Base-by-base conservation (phyloP, 2,888 invertebrate genomes). In the Lasioglossum morio region DNA sequence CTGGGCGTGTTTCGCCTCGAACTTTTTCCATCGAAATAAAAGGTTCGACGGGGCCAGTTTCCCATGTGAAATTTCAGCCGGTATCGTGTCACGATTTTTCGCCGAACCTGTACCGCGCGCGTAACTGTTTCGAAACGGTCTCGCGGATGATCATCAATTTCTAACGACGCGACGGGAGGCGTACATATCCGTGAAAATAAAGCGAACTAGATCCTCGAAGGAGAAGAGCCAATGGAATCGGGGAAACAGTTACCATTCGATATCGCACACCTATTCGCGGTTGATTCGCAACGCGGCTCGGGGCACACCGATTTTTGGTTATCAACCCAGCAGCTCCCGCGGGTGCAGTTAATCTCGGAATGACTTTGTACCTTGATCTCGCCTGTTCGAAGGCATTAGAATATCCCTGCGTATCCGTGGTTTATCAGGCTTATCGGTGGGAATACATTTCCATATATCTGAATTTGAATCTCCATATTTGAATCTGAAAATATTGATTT, bases 361-460 rank as follows among this genome's bases (percentile, higher is more conserved):
- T 89, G 89, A 89, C 91, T 92, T 92, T 87, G 86, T 91, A 87
- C 81, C 83, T 60, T 85, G 82, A 88, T 89, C 88, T 91, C 86
- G 81, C 80, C 79, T 74, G 81, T 88, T 87, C 78, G 86, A 79
- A 53, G 72, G 87, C 82, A 91, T 89, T 91, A 88, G 92, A 91
- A 92, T 92, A 88, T 77, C 77, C 81, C 77, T 75, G 84, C 88
- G 88, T 89, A 92, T 90, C 90, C 89, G 86, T 87, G 90, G 91
- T 90, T 92, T 92, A 92, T 92, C 92, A 89, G 84, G 88, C 90
- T 92, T 90, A 91, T 92, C 89, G 88, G 43, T 63, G 85, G 84
- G 92, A 92, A 92, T 92, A 92, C 89, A 92, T 92, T 92, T 92
- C 91, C 92, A 92, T 92, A 87, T 85, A 92, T 92, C 89, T 87